These are phyloP conservation scores for Tanaodytes sp. DNA, from an alignment of 2,888 invertebrate genomes.

Conservation along the genomic window DNA sequence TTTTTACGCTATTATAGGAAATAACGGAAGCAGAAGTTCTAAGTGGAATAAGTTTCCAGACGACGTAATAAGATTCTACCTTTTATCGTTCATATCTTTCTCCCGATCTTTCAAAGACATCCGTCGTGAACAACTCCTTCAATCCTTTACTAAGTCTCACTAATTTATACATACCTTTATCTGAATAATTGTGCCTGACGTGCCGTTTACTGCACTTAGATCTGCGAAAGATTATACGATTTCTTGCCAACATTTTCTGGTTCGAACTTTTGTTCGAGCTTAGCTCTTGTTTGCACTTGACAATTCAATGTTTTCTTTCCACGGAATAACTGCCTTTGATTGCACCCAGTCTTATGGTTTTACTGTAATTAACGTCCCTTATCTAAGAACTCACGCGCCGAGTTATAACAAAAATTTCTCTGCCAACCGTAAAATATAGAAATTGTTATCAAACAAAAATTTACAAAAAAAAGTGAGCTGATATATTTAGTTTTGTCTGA, in stretches of 20 bases:
- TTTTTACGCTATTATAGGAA: conserved; percentile 42
- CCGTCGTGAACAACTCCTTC: conserved; percentile 48
- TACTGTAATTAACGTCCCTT: too few relatives aligned
- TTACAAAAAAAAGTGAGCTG: too few relatives aligned
- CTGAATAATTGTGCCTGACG: conserved; percentile 52
- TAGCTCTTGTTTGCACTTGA: too few relatives aligned
- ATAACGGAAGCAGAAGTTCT: conserved; percentile 59
- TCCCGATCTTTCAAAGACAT: conserved; percentile 46
- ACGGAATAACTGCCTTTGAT: not conserved
- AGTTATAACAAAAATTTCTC: too few relatives aligned
- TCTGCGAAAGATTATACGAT: conserved; percentile 37
- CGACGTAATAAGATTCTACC: conserved; percentile 54
- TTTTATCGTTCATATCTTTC: conserved; percentile 49
- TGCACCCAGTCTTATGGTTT: not conserved
- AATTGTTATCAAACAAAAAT: too few relatives aligned
- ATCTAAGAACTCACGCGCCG: too few relatives aligned
- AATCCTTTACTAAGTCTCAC: conserved; percentile 47
- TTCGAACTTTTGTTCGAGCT: conserved; percentile 9
- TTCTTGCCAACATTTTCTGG: conserved; percentile 29
- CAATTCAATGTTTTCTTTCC: too few relatives aligned
- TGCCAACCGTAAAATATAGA: too few relatives aligned
- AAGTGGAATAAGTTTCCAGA: conserved; percentile 60
- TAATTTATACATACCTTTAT: conserved; percentile 56
- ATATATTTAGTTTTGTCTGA: too few relatives aligned
- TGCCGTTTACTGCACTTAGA: conserved; percentile 40